Evolutionary conservation across 1,140 invertebrate genomes (phyloP).

Genomic region (Pseudachorutes palmiensis): DNA sequence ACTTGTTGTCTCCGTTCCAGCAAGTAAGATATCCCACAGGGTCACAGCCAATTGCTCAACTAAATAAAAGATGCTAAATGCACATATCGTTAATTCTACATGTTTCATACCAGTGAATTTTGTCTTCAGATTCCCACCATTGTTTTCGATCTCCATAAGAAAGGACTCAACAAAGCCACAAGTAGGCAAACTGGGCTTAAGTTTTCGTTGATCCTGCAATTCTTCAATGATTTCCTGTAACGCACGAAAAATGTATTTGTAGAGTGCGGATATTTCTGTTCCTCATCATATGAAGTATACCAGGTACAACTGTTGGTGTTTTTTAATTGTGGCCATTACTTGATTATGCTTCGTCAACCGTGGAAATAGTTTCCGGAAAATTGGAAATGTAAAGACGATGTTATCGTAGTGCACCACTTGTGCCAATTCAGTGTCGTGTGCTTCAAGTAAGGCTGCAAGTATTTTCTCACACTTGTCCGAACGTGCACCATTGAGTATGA

Average conservation of each 20-base stretch:
- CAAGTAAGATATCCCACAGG: conserved; percentile 45
- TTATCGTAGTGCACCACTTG: not conserved
- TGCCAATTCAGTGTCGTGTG: not conserved
- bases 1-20: conserved; percentile 70
- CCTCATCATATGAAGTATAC: not conserved
- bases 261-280: not conserved
- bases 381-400: not conserved
- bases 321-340: not conserved
- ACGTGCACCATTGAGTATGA: not conserved
- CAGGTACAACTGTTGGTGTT: not conserved
- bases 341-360: not conserved
- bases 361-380: not conserved
- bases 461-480: not conserved
- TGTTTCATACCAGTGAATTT: not conserved
- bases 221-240: not conserved
- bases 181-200: not conserved
- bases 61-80: not conserved
- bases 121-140: not conserved
- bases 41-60: conserved; percentile 9
- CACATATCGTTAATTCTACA: not conserved
- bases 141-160: not conserved
- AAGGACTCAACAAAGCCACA: not conserved
- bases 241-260: not conserved
- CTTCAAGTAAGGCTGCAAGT: not conserved
- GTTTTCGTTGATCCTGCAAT: not conserved